phyloP scores from a whole-genome alignment of 2,797 vertebrate genomes.

The Lateolabrax maculatus region DNA sequence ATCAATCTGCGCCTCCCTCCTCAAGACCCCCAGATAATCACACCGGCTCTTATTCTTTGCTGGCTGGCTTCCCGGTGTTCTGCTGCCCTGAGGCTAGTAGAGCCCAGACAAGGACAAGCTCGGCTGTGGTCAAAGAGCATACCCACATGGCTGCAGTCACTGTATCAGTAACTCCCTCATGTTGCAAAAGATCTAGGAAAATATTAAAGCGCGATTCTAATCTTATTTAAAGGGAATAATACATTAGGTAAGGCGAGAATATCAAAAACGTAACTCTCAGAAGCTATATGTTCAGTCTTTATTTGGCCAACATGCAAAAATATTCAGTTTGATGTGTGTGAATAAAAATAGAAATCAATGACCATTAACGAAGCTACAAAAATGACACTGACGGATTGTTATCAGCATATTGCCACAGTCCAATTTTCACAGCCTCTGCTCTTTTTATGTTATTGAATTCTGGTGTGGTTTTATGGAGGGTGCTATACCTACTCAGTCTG shows the following conservation, averaged over 20 bases:
- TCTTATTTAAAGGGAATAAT: constrained; percentile 75
- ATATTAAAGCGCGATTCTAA: constrained; percentile 61
- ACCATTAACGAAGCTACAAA: constrained; percentile 71
- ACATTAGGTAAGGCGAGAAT: constrained; percentile 63
- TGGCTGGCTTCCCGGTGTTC: constrained; percentile 62
- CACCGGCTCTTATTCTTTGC: constrained; percentile 59
- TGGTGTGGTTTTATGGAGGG: constrained; percentile 66
- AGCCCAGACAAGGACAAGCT: constrained; percentile 70
- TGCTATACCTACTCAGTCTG: constrained; percentile 55
- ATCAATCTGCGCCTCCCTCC: constrained; percentile 71
- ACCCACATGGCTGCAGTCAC: constrained; percentile 52
- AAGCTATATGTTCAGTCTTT: constrained; percentile 66
- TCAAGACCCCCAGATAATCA: constrained; percentile 76
- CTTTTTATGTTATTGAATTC: constrained; percentile 73
- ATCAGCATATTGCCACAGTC: constrained; percentile 68
- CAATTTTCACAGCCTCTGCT: constrained; percentile 66
- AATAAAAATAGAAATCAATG: constrained; percentile 75
- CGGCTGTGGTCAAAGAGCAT: constrained; percentile 71
- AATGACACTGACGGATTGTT: constrained; percentile 67
- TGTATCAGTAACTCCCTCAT: constrained; percentile 43
- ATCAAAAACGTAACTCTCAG: constrained; percentile 53
- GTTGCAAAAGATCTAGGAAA: constrained; percentile 64
- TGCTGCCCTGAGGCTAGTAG: constrained; percentile 63
- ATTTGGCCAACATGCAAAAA: constrained; percentile 70
- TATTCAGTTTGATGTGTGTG: constrained; percentile 71